A percentile compares a stretch with the other conserved stretches of the same genome.
Evolutionary conservation across 2,113 vertebrate species (phyloP).

Genomic region (Pangasianodon gigas): DNA sequence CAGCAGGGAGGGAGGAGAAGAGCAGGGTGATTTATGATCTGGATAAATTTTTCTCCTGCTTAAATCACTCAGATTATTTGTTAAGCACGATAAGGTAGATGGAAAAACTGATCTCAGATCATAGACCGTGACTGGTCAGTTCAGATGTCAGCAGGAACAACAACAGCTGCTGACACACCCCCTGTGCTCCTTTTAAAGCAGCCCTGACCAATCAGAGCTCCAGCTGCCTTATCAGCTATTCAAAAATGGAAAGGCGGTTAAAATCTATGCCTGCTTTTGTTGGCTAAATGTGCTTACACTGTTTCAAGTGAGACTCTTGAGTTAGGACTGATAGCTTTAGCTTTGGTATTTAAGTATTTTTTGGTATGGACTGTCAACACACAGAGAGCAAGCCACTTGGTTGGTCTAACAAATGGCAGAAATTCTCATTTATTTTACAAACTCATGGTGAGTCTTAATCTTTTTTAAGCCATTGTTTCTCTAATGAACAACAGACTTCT

Average conservation of each 20-base stretch:
- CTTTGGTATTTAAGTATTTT: neutral
- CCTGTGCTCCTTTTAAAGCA: constrained; percentile 46
- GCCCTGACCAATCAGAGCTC: constrained; percentile 68
- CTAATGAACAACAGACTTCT: neutral
- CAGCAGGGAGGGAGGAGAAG: neutral
- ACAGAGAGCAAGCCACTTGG: constrained; percentile 59
- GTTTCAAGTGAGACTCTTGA: neutral
- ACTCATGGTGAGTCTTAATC: constrained; percentile 72
- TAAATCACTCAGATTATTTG: neutral
- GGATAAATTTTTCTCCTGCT: neutral
- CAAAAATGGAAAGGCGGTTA: constrained; percentile 64
- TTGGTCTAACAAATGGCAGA: constrained; percentile 54
- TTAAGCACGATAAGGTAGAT: neutral
- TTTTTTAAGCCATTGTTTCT: neutral
- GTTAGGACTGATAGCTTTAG: neutral
- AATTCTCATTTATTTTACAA: constrained; percentile 69
- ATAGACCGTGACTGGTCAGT: neutral
- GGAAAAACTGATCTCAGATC: constrained; percentile 4
- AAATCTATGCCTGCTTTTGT: constrained; percentile 37
- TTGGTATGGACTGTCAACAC: constrained; percentile 65
- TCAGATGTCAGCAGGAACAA: constrained; percentile 33
- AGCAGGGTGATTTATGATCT: neutral
- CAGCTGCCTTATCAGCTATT: constrained; percentile 59
- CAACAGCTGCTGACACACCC: constrained; percentile 52
- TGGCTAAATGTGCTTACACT: neutral